Percentiles rank a stretch among this genome's conserved stretches.
Conservation (phyloP, 2,888 invertebrate genomes). For the Acanthoscelides obtectus region DNA sequence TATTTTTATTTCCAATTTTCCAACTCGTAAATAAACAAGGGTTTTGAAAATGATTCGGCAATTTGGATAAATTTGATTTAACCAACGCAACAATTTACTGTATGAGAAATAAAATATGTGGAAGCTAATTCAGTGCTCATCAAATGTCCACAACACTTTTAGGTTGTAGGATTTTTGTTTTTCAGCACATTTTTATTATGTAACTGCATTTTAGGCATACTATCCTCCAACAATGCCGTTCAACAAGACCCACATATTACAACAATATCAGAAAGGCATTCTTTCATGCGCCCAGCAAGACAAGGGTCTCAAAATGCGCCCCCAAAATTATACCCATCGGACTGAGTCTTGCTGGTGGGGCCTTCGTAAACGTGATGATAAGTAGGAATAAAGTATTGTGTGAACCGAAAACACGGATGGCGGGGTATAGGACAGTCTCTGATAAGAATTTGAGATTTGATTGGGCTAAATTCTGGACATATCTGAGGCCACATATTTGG, state of each 20-base stretch:
- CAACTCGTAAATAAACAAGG: not conserved
- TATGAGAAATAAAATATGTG: conserved; percentile 6
- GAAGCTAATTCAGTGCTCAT: conserved; percentile 9
- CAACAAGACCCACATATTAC: not conserved
- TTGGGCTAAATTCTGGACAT: conserved; percentile 69
- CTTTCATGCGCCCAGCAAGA: not conserved
- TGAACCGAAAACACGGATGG: conserved; percentile 37
- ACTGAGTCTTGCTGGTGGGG: conserved; percentile 24
- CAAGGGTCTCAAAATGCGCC: not conserved
- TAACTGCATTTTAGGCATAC: not conserved
- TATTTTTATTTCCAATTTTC: too few relatives aligned
- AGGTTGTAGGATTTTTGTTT: not conserved
- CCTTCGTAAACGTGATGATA: conserved; percentile 21
- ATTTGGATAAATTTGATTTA: not conserved
- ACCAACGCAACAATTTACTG: not conserved
- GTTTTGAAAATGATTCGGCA: not conserved
- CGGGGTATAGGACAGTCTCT: conserved; percentile 34
- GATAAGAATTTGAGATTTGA: conserved; percentile 64
- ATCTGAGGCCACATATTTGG: conserved; percentile 73
- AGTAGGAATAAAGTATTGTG: conserved; percentile 33
- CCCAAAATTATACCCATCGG: conserved; percentile 20
- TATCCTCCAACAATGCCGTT: not conserved
- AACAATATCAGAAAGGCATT: not conserved
- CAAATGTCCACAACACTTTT: conserved; percentile 10
- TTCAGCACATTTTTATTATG: not conserved